Base-by-base conservation (phyloP, 2,113 vertebrate species). In the Echinops telfairi region DNA sequence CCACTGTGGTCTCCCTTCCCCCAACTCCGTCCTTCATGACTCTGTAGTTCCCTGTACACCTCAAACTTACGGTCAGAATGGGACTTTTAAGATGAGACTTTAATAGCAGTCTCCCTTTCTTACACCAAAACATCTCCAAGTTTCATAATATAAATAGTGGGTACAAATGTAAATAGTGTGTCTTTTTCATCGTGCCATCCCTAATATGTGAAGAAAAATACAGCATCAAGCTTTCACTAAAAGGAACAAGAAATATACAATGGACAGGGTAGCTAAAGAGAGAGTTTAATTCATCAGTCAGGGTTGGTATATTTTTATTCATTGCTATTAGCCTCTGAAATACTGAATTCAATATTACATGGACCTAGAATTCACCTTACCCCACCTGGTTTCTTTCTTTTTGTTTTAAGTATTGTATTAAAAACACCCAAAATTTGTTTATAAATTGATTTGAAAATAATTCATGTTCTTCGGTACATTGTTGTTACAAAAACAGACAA, bases 401-500 rank as follows among this genome's bases (percentile, higher is more conserved):
- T 25, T 66, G 29, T 66, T 66, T 10, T 27, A 25, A 27, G 22
- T 66, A 25, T 66, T 66, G 64, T 66, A 53, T 53, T 53, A 12
- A 53, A 53, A 53, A 53, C 47, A 53, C 12, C 12, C 47, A 4
- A 53, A 53, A 53, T 53, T 10, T 53, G 12, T 53, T 53, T 71
- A 62, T 58, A 93, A 81, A 68, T 57, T 0, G 58, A 93, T 64
- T 81, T 73, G 62, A 90, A 84, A 33, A 22, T 83, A 20, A 83
- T 76, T 86, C 84, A 6, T 53, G 47, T 53, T 62, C 64, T 89
- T 83, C 22, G 17, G 1, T 11, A 40, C 40, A 4, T 40, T 40
- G 40, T 40, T 40, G 40, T 40, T 40, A 40, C 40, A 40, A 40
- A 40, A 40, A 40, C n/a, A n/a, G n/a, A n/a, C n/a, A 36, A 19